Conservation (phyloP, 2,888 invertebrate genomes). For the Watsonalla cultraria region DNA sequence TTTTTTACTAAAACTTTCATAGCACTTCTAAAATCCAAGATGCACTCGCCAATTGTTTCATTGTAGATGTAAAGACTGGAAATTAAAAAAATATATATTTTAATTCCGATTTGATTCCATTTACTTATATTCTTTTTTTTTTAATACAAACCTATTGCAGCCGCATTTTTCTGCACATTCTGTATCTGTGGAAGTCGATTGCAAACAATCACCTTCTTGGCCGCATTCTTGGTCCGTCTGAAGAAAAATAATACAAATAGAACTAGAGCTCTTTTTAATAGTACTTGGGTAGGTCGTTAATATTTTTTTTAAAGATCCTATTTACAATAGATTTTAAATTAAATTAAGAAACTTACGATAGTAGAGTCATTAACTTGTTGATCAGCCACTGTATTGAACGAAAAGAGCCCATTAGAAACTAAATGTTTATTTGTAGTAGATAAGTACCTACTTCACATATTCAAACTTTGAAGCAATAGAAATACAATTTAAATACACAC, state of each 20-base stretch:
- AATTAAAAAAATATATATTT: conserved; percentile 11
- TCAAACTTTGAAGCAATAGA: too few species aligned
- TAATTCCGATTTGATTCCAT: not conserved
- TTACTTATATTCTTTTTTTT: not conserved
- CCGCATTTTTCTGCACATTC: conserved; percentile 44
- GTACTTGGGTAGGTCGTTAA: too few species aligned
- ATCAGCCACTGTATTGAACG: not conserved
- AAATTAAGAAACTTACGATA: not conserved
- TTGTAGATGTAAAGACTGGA: conserved; percentile 47
- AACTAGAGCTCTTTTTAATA: too few species aligned
- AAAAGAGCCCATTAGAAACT: not conserved
- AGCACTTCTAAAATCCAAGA: conserved; percentile 38
- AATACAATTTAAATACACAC: too few species aligned
- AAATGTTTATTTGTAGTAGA: too few species aligned
- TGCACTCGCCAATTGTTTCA: conserved; percentile 39
- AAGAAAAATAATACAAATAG: conserved; percentile 7
- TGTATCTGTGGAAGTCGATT: conserved; percentile 4
- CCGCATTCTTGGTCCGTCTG: conserved; percentile 15
- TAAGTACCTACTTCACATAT: too few species aligned
- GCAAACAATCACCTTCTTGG: conserved; percentile 32
- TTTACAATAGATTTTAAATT: not conserved
- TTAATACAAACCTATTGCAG: conserved; percentile 37
- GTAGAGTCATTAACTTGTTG: not conserved
- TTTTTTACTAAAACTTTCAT: conserved; percentile 30
- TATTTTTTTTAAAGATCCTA: too few species aligned